Conservation (phyloP, 2,113 vertebrate species). For the Lophura nycthemera region DNA sequence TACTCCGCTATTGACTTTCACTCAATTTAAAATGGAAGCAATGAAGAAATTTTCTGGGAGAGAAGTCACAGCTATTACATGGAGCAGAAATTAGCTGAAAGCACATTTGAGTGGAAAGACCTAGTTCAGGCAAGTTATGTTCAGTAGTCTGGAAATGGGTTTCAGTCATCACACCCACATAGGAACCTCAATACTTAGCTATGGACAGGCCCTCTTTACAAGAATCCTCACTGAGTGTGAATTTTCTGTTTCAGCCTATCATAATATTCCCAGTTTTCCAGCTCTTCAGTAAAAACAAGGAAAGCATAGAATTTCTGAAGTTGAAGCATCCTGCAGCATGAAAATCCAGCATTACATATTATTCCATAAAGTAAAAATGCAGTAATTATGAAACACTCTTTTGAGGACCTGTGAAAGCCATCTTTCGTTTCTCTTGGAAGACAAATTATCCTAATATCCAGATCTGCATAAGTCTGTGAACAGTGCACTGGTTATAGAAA, state of each 20-base stretch:
- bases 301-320: background rate
- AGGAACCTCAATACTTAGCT: background rate
- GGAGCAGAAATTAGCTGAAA: background rate
- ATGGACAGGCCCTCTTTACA: background rate
- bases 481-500: background rate
- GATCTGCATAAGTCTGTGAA: background rate
- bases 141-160: background rate
- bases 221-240: background rate
- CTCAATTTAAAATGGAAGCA: background rate
- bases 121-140: background rate
- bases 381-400: background rate
- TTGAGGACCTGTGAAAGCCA: rapidly evolving
- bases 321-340: rapidly evolving
- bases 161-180: background rate
- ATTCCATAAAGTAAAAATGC: background rate
- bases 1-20: background rate
- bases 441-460: background rate
- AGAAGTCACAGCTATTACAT: background rate
- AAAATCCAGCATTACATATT: background rate
- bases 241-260: background rate
- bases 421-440: background rate
- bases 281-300: background rate
- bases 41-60: background rate
- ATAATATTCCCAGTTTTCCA: background rate
- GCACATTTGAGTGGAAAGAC: background rate